These are phyloP conservation scores for Mus caroli DNA, from an alignment of 2,797 vertebrate genomes.

Conservation along the genomic window DNA sequence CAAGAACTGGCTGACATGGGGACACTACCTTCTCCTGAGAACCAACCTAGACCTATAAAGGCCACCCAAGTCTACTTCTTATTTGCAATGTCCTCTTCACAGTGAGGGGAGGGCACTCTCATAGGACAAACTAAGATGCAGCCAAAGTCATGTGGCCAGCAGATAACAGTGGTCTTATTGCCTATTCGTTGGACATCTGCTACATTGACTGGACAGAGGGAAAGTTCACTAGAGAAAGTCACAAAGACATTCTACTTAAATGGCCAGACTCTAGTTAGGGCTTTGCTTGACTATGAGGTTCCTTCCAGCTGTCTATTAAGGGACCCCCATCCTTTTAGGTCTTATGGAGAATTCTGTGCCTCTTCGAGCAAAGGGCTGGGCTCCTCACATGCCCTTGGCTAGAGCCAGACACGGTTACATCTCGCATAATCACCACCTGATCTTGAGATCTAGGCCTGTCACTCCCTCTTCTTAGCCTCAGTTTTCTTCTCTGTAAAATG, in stretches of 20 bases:
- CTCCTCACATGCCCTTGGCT: background rate
- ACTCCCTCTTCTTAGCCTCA: background rate
- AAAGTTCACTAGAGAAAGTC: background rate
- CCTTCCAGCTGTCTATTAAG: background rate
- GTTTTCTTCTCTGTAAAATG: background rate
- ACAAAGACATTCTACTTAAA: background rate
- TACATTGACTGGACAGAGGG: background rate
- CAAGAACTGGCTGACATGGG: no score
- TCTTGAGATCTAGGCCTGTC: background rate
- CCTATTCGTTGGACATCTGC: background rate
- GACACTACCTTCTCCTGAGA: background rate
- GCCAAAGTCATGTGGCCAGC: no score
- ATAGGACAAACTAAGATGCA: fast-evolving
- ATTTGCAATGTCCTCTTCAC: background rate
- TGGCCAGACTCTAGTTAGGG: background rate
- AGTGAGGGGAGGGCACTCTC: fast-evolving
- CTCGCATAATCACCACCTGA: background rate
- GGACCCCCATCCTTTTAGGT: background rate
- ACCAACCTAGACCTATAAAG: background rate
- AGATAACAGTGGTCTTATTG: background rate
- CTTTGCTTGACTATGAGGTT: background rate
- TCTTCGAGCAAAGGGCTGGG: background rate
- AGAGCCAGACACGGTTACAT: no score
- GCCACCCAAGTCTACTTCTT: background rate
- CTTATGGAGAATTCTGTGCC: background rate